These are phyloP conservation scores for Phania funesta DNA, from an alignment of 2,888 invertebrate genomes.

Conservation along the genomic window DNA sequence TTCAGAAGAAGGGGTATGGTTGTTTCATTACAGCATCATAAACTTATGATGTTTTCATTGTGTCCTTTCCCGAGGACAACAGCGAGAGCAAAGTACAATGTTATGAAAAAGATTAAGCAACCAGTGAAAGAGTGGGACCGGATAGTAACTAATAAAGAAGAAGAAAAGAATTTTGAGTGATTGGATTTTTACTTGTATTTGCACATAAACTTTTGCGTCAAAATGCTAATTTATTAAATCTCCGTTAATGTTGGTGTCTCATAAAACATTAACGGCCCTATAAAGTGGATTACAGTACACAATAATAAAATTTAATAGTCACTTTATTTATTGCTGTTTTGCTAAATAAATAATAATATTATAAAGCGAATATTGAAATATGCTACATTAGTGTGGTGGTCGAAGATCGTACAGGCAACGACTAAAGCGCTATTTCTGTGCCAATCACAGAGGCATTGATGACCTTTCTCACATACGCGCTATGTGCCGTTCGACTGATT, in stretches of 20 bases:
- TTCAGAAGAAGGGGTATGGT: background rate
- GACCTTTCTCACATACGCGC: no score
- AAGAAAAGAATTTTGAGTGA: slow-evolving; percentile 13
- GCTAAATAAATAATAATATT: no score
- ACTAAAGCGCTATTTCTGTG: no score
- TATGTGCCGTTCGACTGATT: no score
- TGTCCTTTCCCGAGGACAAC: slow-evolving; percentile 37
- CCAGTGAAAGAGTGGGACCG: background rate
- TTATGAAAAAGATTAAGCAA: slow-evolving; percentile 3
- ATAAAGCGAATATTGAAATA: no score
- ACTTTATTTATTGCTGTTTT: no score
- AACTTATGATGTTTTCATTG: slow-evolving; percentile 64
- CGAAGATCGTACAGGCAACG: no score
- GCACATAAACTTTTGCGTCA: slow-evolving; percentile 49
- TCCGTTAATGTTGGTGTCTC: slow-evolving; percentile 46
- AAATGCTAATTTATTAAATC: slow-evolving; percentile 62
- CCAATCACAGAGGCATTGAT: no score
- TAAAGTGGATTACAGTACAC: background rate
- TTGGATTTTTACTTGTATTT: slow-evolving; percentile 52
- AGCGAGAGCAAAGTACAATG: slow-evolving; percentile 3
- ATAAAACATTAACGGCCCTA: slow-evolving; percentile 28
- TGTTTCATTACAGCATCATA: slow-evolving; percentile 50
- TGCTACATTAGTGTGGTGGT: no score
- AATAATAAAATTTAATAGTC: background rate
- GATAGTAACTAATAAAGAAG: background rate